Evolutionary conservation across 2,797 vertebrate genomes (phyloP).

Genomic region (Brachymystax lenok): DNA sequence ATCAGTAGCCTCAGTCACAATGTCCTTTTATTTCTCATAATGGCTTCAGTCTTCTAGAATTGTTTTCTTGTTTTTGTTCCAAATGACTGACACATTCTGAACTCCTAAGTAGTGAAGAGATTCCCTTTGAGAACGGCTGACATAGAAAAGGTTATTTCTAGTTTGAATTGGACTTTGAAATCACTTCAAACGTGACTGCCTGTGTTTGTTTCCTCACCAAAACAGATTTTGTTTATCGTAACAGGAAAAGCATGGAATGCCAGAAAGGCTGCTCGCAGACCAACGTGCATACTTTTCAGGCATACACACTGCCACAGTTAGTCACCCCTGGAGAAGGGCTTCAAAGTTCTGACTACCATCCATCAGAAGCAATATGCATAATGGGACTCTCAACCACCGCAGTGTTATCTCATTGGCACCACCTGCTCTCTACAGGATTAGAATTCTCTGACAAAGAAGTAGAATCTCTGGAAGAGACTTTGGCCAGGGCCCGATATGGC

Average conservation of each 20-base stretch:
- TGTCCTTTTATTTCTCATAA: slow-evolving; percentile 4
- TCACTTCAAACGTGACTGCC: neutral
- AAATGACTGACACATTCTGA: neutral
- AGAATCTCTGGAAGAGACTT: slow-evolving; percentile 28
- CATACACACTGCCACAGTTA: neutral
- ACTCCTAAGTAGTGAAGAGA: slow-evolving; percentile 3
- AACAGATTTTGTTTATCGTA: slow-evolving; percentile 14
- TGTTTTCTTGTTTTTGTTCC: slow-evolving; percentile 1
- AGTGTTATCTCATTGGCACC: slow-evolving; percentile 55
- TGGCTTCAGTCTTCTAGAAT: slow-evolving; percentile 22
- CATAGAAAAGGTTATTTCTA: slow-evolving; percentile 3
- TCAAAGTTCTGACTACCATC: slow-evolving; percentile 39
- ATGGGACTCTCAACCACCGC: slow-evolving; percentile 27
- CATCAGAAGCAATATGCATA: slow-evolving; percentile 30
- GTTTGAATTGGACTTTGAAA: slow-evolving; percentile 12
- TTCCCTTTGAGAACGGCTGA: neutral
- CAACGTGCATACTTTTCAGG: slow-evolving; percentile 11
- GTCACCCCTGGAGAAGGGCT: slow-evolving; percentile 37
- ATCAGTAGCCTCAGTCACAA: too few species aligned
- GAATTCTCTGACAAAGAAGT: slow-evolving; percentile 31
- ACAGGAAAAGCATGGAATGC: slow-evolving; percentile 11
- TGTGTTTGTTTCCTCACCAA: neutral
- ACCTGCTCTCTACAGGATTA: slow-evolving; percentile 58
- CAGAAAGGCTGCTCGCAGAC: neutral
- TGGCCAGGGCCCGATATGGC: slow-evolving; percentile 38